A percentile compares a stretch with the other conserved stretches of the same genome.
phyloP scores from a whole-genome alignment of 2,797 vertebrate species.

The Channa striata region DNA sequence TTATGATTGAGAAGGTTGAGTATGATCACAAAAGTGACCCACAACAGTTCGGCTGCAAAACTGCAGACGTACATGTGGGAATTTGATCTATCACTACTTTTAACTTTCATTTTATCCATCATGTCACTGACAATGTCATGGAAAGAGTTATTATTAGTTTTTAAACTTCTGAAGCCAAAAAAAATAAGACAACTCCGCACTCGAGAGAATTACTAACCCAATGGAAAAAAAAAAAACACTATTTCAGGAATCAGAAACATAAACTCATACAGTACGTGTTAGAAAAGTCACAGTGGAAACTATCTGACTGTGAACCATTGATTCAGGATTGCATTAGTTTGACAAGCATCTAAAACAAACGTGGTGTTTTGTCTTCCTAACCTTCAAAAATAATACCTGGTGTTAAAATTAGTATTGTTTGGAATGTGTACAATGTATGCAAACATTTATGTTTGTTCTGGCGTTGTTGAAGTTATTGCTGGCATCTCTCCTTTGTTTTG shows the following conservation, averaged over 20 bases:
- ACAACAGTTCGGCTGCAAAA: no score
- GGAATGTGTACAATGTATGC: constrained; percentile 40
- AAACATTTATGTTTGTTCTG: constrained; percentile 67
- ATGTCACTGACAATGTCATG: background rate
- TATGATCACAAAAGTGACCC: no score
- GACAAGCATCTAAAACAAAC: constrained; percentile 57
- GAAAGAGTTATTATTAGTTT: constrained; percentile 23
- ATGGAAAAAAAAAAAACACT: constrained; percentile 24
- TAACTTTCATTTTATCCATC: constrained; percentile 16
- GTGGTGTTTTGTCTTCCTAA: no score
- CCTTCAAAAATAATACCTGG: constrained; percentile 44
- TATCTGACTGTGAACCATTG: constrained; percentile 49
- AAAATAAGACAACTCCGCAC: constrained; percentile 25
- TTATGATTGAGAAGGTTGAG: no score
- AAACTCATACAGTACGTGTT: constrained; percentile 39
- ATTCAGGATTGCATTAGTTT: constrained; percentile 49
- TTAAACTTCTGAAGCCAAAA: constrained; percentile 21
- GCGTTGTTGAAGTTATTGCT: constrained; percentile 30
- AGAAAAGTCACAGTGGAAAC: constrained; percentile 32
- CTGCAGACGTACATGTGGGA: no score
- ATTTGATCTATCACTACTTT: background rate
- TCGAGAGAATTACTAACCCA: constrained; percentile 8
- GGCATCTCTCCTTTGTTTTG: constrained; percentile 56
- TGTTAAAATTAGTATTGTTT: constrained; percentile 63
- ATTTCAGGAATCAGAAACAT: constrained; percentile 51